These are phyloP conservation scores for Caenorhabditis angaria DNA, from an alignment of 2,888 invertebrate genomes.

Conservation along the genomic window DNA sequence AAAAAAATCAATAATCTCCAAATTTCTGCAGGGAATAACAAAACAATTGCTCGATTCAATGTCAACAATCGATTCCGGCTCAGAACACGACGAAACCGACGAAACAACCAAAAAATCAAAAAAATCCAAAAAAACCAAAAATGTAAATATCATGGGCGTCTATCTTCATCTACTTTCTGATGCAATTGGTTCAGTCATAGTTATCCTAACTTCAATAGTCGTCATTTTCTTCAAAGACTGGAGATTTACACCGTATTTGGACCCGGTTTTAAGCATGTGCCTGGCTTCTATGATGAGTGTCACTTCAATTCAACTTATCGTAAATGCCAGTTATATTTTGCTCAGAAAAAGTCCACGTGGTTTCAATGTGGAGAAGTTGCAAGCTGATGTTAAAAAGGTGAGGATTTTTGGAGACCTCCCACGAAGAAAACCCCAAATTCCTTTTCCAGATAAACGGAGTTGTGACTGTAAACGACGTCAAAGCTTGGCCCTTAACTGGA, in stretches of 20 bases:
- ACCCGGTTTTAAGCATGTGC: conserved; percentile 79
- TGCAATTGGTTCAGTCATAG: conserved; percentile 92
- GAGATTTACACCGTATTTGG: conserved; percentile 81
- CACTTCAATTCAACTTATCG: conserved; percentile 75
- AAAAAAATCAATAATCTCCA: no score
- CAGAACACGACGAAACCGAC: background rate
- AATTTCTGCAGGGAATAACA: conserved; percentile 22
- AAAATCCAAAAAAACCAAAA: conserved; percentile 72
- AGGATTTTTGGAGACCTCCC: conserved; percentile 4
- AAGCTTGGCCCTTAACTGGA: conserved; percentile 63
- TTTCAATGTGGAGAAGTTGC: conserved; percentile 79
- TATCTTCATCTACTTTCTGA: conserved; percentile 96
- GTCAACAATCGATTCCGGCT: background rate
- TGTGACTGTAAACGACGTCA: conserved; percentile 74
- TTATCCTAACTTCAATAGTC: conserved; percentile 84
- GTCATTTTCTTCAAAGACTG: conserved; percentile 78
- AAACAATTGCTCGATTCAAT: conserved; percentile 16
- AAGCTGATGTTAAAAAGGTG: conserved; percentile 59
- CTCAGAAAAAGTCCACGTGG: conserved; percentile 98
- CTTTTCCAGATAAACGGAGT: conserved; percentile 74
- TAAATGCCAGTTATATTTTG: conserved; percentile 91
- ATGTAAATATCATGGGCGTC: conserved; percentile 99
- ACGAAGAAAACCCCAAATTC: background rate
- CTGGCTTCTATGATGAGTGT: conserved; percentile 48
- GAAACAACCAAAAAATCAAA: conserved; percentile 18